A percentile compares a stretch with the other conserved stretches of the same genome.
These are phyloP conservation scores for cat (Felis catus) DNA, from an alignment of 2,113 vertebrate genomes.

Conservation along the genomic window F.catus_Fca126_mat1.0 CM031413.1:157344501-157345000, in stretches of 20 bases:
- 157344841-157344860: neutral
- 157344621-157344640: neutral
- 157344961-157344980: neutral
- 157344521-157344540: no score
- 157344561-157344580: neutral
- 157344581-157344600: neutral
- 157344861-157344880: neutral
- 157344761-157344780: neutral
- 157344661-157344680: neutral
- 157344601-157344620: neutral
- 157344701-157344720: neutral
- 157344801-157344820: neutral
- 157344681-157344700: neutral
- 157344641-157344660: neutral
- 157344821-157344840: neutral
- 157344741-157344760: neutral
- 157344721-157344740: neutral
- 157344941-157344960: neutral
- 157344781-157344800: neutral
- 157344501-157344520: no score
- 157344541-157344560: no score
- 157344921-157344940: neutral
- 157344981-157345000: neutral
- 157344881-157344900: neutral
- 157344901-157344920: neutral